Evolutionary conservation across 2,797 vertebrate genomes (phyloP).

Genomic region (Melanotaenia nigrans): DNA sequence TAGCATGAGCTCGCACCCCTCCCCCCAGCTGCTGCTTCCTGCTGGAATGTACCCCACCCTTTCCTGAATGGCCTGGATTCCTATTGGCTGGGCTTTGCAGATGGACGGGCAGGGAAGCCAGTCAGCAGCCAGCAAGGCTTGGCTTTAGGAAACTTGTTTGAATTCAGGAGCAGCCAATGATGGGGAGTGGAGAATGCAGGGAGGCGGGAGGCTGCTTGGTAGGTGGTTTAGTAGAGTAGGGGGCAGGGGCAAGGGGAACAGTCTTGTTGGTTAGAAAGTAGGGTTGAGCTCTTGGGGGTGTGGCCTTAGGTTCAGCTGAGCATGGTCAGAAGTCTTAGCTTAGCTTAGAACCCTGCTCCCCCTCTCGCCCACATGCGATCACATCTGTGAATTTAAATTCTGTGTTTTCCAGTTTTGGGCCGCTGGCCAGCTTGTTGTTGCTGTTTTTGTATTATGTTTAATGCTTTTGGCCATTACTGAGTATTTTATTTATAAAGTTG

Average conservation of each 20-base stretch:
- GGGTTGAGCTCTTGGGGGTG: conserved; percentile 75
- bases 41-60: conserved; percentile 82
- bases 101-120: conserved; percentile 60
- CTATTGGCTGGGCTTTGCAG: conserved; percentile 62
- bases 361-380: conserved; percentile 54
- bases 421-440: conserved; percentile 6
- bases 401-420: conserved; percentile 36
- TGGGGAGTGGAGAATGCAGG: conserved; percentile 44
- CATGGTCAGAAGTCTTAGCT: conserved; percentile 71
- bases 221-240: conserved; percentile 65
- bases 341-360: conserved; percentile 52
- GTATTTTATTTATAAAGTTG: background rate
- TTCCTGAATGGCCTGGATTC: conserved; percentile 80
- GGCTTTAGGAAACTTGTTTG: conserved; percentile 64
- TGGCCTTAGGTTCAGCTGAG: conserved; percentile 60
- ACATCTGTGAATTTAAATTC: conserved; percentile 59
- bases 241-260: conserved; percentile 49
- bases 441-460: background rate
- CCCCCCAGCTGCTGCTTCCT: conserved; percentile 76
- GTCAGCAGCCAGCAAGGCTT: conserved; percentile 39
- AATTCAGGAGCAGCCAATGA: conserved; percentile 70
- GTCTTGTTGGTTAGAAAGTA: conserved; percentile 71
- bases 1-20: conserved; percentile 80
- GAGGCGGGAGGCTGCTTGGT: conserved; percentile 68
- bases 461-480: background rate